These are phyloP conservation scores for Campopleginae sp. DNA, from an alignment of 2,888 invertebrate genomes.

Conservation along the genomic window DNA sequence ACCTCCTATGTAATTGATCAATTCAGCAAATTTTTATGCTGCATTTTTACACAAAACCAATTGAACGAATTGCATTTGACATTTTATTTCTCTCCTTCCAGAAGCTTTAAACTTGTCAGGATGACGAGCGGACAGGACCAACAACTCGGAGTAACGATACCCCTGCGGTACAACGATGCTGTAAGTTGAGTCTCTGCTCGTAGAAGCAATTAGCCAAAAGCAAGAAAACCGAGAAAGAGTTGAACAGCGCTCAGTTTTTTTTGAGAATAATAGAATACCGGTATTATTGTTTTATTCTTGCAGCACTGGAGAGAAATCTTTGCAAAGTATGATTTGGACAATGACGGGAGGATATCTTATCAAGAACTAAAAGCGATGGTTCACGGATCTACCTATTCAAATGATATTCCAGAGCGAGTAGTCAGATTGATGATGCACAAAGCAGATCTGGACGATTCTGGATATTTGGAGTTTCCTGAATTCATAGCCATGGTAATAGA, in stretches of 20 bases:
- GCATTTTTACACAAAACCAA: background rate
- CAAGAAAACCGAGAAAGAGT: background rate
- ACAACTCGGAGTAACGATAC: constrained; percentile 80
- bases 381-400: constrained; percentile 86
- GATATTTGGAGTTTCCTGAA: constrained; percentile 89
- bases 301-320: constrained; percentile 83
- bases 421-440: constrained; percentile 88
- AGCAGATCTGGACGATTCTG: constrained; percentile 88
- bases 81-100: constrained; percentile 58
- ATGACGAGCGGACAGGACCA: constrained; percentile 81
- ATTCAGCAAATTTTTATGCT: background rate
- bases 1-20: background rate
- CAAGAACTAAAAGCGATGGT: constrained; percentile 88
- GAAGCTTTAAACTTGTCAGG: constrained; percentile 80
- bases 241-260: background rate
- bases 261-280: background rate
- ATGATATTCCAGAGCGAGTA: constrained; percentile 89
- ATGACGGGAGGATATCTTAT: constrained; percentile 89
- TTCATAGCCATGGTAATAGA: constrained; percentile 88
- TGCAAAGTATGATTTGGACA: constrained; percentile 88
- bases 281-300: background rate
- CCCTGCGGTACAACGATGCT: constrained; percentile 80
- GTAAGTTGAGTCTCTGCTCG: constrained; percentile 73
- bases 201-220: background rate
- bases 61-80: background rate